These are phyloP conservation scores for Achatina immaculata DNA, from an alignment of 1,140 invertebrate species.

Conservation along the genomic window DNA sequence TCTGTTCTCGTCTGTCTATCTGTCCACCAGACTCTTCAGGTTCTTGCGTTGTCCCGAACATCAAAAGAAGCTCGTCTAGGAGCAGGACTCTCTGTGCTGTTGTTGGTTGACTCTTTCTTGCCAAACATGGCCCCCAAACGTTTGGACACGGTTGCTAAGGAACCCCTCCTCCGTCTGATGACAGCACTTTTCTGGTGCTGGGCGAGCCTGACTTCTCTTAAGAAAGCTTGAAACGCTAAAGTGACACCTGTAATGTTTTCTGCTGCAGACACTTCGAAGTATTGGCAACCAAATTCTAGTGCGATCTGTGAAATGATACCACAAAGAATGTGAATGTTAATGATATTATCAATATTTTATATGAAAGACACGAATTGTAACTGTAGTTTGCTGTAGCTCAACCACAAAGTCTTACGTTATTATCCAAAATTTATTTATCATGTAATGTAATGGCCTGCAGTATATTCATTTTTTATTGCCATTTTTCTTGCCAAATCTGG, in stretches of 20 bases:
- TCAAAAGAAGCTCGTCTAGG: not conserved
- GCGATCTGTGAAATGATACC: slow-evolving; percentile 67
- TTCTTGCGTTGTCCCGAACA: not conserved
- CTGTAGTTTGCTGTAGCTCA: no score
- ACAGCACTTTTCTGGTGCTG: slow-evolving; percentile 79
- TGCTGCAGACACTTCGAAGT: slow-evolving; percentile 88
- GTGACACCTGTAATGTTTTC: slow-evolving; percentile 84
- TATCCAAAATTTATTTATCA: no score
- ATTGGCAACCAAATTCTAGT: slow-evolving; percentile 83
- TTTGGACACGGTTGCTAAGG: slow-evolving; percentile 84
- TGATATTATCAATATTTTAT: not conserved
- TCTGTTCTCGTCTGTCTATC: no score
- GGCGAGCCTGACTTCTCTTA: slow-evolving; percentile 78
- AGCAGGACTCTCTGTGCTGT: not conserved
- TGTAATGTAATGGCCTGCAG: no score
- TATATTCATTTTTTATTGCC: no score
- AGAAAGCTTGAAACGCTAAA: slow-evolving; percentile 83
- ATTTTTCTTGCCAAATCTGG: no score
- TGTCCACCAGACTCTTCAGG: no score
- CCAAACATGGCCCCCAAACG: slow-evolving; percentile 62
- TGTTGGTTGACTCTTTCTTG: slow-evolving; percentile 47
- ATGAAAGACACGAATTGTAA: not conserved
- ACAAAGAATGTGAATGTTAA: not conserved
- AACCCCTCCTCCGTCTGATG: slow-evolving; percentile 80
- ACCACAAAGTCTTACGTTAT: no score